Percentiles rank a stretch among this genome's conserved stretches.
phyloP scores from a whole-genome alignment of 1,140 invertebrate species.

The Helicoverpa zea region DNA sequence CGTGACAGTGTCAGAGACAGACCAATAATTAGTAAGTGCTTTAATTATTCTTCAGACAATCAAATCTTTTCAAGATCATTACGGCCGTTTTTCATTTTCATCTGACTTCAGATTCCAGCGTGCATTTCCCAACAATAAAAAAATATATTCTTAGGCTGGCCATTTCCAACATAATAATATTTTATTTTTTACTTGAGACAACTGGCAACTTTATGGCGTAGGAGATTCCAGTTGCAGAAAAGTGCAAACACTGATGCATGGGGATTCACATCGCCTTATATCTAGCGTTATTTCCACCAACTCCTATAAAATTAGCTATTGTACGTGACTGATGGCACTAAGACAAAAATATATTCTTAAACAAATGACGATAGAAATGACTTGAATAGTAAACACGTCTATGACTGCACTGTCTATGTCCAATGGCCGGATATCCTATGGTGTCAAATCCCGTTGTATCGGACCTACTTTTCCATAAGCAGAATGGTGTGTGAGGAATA shows the following conservation, averaged over 20 bases:
- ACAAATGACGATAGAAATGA: slow-evolving; percentile 24
- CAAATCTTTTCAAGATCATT: no score
- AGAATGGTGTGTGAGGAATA: neutral
- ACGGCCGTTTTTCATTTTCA: no score
- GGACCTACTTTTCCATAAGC: slow-evolving; percentile 38
- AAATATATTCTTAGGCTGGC: no score
- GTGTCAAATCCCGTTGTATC: slow-evolving; percentile 30
- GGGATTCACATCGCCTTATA: neutral
- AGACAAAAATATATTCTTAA: slow-evolving; percentile 4
- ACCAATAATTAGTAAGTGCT: no score
- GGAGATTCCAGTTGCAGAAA: neutral
- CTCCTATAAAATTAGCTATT: neutral
- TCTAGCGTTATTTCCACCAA: slow-evolving; percentile 19
- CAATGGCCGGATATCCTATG: slow-evolving; percentile 26
- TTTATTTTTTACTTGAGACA: neutral
- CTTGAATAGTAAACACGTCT: slow-evolving; percentile 13
- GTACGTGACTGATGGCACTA: slow-evolving; percentile 16
- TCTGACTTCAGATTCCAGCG: no score
- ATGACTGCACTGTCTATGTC: slow-evolving; percentile 10
- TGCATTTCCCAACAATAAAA: no score
- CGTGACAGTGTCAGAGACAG: no score
- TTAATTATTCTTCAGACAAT: no score
- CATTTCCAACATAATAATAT: no score
- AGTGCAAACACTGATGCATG: neutral
- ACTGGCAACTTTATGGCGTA: neutral